Base-by-base conservation (phyloP, 92 coral and sea anemone species). In the Palythoa grandiflora region DNA sequence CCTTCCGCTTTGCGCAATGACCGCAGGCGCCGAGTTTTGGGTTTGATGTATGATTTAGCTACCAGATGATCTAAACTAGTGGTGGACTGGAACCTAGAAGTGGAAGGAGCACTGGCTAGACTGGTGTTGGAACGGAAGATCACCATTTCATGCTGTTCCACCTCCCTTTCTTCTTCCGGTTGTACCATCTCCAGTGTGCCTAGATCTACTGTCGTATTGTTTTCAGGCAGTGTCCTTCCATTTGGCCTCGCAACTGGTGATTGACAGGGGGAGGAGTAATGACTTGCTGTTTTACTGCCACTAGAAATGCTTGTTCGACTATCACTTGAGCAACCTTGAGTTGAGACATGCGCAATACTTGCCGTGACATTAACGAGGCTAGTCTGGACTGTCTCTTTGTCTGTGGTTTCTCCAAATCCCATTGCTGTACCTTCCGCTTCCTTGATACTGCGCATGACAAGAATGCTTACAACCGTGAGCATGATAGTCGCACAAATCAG, bases 11-110 rank as follows among this genome's bases (percentile, higher is more conserved):
- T 95, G 38, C 80, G 80, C 47, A 95, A 88, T 14, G 94, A 93
- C 19, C 93, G 94, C 83, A 95, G 63, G 11, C 89, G 86, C 47
- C 98, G 89, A 36, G 91, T 83, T 60, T 95, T 95, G 2, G 98
- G 92, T 78, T 91, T 91, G 35, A 95, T 87, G 81, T 85, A 93
- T 51, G 93, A 87, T 54, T 87, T 92, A 1, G 96, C 87, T 51
- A 95, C 90, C 68, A 95, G 78, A 38, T 95, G 91, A 63, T 95
- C 96, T 66, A 95, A 66, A 80, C 98, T 95, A 0, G 96, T 95
- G 9, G 91, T 87, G 21, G 94, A 91, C 76, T 93, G 93, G 75
- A 93, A 91, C 70, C 94, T 77, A 75, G 84, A 52, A 9, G 88
- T 89, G 47, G 90, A 93, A 10, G 85, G 93, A n/a, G 44, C 86